Conservation (phyloP, 2,113 vertebrate species). For the Henicopernis longicauda region DNA sequence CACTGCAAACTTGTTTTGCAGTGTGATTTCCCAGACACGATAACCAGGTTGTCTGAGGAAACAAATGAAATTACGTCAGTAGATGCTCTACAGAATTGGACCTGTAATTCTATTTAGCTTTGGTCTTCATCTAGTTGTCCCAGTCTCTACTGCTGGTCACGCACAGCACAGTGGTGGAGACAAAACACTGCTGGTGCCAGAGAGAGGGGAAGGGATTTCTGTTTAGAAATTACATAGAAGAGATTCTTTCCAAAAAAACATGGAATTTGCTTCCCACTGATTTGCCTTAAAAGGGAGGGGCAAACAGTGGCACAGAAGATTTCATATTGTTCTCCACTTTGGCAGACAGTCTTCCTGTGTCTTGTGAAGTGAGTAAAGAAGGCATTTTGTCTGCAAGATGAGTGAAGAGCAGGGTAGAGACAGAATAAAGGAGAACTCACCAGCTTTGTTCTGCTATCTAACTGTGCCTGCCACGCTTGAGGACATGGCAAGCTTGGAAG, state of each 20-base stretch:
- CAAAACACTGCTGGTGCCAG: not conserved
- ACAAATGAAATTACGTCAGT: not conserved
- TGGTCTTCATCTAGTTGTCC: not conserved
- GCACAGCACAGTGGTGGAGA: not conserved
- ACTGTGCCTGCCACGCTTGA: not conserved
- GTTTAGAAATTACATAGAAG: not conserved
- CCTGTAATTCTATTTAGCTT: not conserved
- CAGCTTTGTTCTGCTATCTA: slow-evolving; percentile 56
- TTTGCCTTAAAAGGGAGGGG: not conserved
- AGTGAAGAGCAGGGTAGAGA: not conserved
- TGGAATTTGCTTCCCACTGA: not conserved
- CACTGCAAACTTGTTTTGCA: not conserved
- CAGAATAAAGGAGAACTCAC: not conserved
- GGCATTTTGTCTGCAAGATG: not conserved
- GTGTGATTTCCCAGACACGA: not conserved
- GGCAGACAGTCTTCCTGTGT: not conserved
- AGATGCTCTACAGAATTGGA: not conserved
- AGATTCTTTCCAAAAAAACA: not conserved
- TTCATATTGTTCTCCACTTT: not conserved
- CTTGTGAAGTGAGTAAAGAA: not conserved
- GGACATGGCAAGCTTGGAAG: not conserved
- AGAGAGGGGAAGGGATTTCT: not conserved
- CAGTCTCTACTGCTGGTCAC: not conserved
- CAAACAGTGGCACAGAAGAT: not conserved
- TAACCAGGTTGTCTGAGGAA: not conserved